Evolutionary conservation across 2,797 vertebrate genomes (phyloP), one percentile per base, ranked within the genome.

Genomic region (Pangasius krempfi): DNA sequence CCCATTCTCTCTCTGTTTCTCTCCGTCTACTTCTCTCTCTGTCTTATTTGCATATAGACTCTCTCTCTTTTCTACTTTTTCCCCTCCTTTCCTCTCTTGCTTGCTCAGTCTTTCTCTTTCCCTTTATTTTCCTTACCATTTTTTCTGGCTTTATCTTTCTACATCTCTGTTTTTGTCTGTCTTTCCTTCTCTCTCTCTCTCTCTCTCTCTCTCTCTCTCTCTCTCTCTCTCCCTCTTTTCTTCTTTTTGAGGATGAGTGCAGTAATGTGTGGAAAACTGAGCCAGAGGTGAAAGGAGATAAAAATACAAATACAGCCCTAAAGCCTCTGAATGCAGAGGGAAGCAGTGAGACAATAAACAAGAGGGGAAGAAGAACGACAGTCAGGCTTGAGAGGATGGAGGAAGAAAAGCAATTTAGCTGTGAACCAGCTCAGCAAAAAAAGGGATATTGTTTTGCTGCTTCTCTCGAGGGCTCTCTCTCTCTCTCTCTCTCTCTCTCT

Each of bases 261-360:
- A 56, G 14, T 87, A 70, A n/a, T 58, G 44, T 75, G 80, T 40
- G 27, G n/a, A 88, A 78, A 62, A 62, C 73, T 66, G 73, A 79
- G 58, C 72, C 73, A 62, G 50, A 68, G 66, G 84, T 87, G 81
- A 89, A 87, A 50, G 13, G 44, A 88, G 89, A 72, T 88, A 79
- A 90, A 87, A 88, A 85, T 64, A 83, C 75, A 88, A 88, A 90
- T 88, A 89, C 86, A 68, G 60, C 44, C 58, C 47, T 56, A 66
- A 85, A 85, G 76, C 13, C 40, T 25, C 60, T 44, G 47, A 64
- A 52, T 83, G 87, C 78, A 86, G 84, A 81, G 13, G 12, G 56
- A 62, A 66, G n/a, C n/a, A 81, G 20, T 14, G 22, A 40, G 22
- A 79, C 14, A 47, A 73, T 60, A 79, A 86, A 62, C 20, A 33